phyloP scores from a whole-genome alignment of 2,797 vertebrate genomes.

The Nannoperca obscura region DNA sequence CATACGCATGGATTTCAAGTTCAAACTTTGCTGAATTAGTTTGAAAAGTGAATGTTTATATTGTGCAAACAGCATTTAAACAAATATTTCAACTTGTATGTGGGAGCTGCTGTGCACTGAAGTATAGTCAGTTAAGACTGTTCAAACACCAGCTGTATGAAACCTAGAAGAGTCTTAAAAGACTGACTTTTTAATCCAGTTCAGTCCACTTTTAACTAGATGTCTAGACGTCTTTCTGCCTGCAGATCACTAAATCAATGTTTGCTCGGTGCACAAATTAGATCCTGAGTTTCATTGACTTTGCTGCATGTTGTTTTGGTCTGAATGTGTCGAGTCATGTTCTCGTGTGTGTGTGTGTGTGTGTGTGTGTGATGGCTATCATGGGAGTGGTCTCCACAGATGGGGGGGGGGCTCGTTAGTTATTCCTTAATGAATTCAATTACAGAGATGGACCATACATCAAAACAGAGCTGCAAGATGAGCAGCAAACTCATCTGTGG shows the following conservation, averaged over 20 bases:
- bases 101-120: not conserved
- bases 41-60: not conserved
- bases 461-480: constrained; percentile 33
- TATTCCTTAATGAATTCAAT: constrained; percentile 77
- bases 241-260: constrained; percentile 13
- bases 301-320: not conserved
- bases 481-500: constrained; percentile 58
- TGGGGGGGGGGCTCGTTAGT: constrained; percentile 50
- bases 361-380: constrained; percentile 36
- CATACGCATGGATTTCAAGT: not conserved
- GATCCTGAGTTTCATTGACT: constrained; percentile 1
- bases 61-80: not conserved
- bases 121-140: not conserved
- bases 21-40: not conserved
- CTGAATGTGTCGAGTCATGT: not conserved
- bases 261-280: constrained; percentile 10
- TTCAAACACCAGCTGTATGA: not conserved
- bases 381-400: constrained; percentile 64
- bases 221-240: not conserved
- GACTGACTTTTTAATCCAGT: not conserved
- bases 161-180: not conserved
- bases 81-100: not conserved
- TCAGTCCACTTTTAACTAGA: not conserved
- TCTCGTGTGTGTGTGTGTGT: not conserved
- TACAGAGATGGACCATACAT: constrained; percentile 65